Evolutionary conservation across 1,140 invertebrate species (phyloP), one percentile per base, ranked within the genome.

Genomic region (Drosophila fuyamai): DNA sequence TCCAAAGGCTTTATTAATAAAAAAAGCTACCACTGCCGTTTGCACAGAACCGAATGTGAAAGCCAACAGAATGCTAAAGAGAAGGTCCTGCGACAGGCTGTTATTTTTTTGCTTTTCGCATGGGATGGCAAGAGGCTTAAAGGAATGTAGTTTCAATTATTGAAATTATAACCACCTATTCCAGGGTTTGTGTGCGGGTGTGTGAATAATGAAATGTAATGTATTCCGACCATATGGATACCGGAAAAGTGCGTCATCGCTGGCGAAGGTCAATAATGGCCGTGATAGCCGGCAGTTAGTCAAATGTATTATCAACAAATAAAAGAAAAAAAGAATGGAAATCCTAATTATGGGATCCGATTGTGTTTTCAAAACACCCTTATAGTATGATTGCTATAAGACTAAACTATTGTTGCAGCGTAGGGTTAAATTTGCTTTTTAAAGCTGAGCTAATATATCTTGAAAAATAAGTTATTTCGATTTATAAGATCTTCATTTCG

Each of bases 101-200:
- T 62, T 61, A n/a, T 13, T 7, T 16, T n/a, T 56, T 29, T 12
- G 44, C 13, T 62, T 67, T 68, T 68, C 29, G 65, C 65, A 68
- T 13, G 44, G 61, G 50, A 32, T 6, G 62, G 27, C 18, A 1
- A 70, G 27, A 16, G 27, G 36, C 76, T 35, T 62, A 44, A 23
- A 12, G 23, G 54, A 71, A 36, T 70, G 50, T 63, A 51, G 70
- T 75, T 79, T 79, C 46, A 76, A 84, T 83, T 72, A 83, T 83
- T 79, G 44, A 77, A 84, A 84, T 85, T 74, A 74, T 79, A 63
- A 73, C 36, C 48, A 59, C 46, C 54, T 48, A 43, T 40, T 43
- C 23, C 51, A 48, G 35, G 10, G 23, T 50, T 36, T 57, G 29
- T 56, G 16, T 36, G 61, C 23, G 50, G 56, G 74, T 59, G 58